Base-by-base conservation (phyloP, 2,888 invertebrate species). In the Leptopterna dolabrata region DNA sequence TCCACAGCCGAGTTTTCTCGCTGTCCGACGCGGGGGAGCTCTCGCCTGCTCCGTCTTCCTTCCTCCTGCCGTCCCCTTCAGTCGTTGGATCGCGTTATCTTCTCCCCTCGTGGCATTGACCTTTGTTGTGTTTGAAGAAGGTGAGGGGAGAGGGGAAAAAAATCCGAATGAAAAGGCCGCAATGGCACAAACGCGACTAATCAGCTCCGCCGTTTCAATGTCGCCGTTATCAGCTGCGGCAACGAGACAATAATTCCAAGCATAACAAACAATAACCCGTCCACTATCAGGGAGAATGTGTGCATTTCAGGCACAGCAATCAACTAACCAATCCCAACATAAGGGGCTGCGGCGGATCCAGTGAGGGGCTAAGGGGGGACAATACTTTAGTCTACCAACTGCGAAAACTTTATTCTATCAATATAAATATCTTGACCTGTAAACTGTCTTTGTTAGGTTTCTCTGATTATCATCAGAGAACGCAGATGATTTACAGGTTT, bases 61-160 rank as follows among this genome's bases (percentile, higher is more conserved):
- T 30, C 24, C 2, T 36, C 30, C 29, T 13, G 3, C 19, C 19
- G 4, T 3, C 27, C 71, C 71, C 19, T 27, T 71, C 71, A 27
- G 7, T 27, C 71, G 4, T 30, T 36, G 7, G 36, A 4, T 71
- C 19, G 71, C 71, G 29, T 71, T 71, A 73, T 73, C 73, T 71
- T n/a, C 36, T 70, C 70, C 36, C 73, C 55, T 19, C 36, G 73
- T 73, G 73, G 41, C 73, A 73, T 73, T 73, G 73, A 73, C 73
- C 73, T 73, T 73, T 73, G 73, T 73, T 19, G 6, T 55, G 55
- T 55, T n/a, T 19, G 51, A 19, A 4, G 51, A 4, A 19, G n/a
- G 51, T 1, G 51, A 19, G 0, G 51, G 13, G 51, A 51, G n/a
- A 51, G 1, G 24, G 63, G n/a, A 55, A 63, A 63, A 63, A 63